These are phyloP conservation scores for Trichosurus vulpecula DNA, from an alignment of 2,797 vertebrate genomes.

Conservation along the genomic window DNA sequence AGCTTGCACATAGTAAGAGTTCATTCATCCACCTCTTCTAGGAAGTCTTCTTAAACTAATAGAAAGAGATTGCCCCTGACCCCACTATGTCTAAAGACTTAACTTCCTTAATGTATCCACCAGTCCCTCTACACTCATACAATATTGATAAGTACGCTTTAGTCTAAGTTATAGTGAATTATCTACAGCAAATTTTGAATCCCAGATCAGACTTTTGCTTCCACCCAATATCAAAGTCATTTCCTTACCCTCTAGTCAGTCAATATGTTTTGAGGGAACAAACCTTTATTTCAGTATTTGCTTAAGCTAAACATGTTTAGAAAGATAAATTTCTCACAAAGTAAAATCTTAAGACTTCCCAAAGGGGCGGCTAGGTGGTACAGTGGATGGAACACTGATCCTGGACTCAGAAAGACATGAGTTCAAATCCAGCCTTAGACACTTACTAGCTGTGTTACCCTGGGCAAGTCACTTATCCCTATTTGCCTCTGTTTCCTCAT, in stretches of 20 bases:
- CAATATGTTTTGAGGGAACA: not conserved
- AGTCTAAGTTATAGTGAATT: not conserved
- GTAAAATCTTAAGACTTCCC: slow-evolving; percentile 8
- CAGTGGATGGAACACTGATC: not conserved
- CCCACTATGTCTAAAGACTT: not conserved
- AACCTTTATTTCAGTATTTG: not conserved
- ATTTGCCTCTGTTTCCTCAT: not conserved
- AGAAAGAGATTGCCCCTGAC: not conserved
- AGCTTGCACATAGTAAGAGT: not conserved
- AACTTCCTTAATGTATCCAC: not conserved
- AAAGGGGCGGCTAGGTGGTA: not conserved
- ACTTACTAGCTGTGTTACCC: not conserved
- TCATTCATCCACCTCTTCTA: not conserved
- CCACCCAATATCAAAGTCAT: not conserved
- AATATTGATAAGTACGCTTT: not conserved
- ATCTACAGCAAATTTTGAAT: not conserved
- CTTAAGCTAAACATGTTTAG: not conserved
- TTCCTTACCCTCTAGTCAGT: not conserved
- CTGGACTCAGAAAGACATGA: not conserved
- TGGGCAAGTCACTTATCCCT: not conserved
- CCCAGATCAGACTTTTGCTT: not conserved
- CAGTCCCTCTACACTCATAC: not conserved
- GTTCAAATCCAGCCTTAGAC: not conserved
- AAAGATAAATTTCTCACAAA: slow-evolving; percentile 51
- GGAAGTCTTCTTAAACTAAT: not conserved